Conservation (phyloP, 2,888 invertebrate species). For the Oscheius sp. region DNA sequence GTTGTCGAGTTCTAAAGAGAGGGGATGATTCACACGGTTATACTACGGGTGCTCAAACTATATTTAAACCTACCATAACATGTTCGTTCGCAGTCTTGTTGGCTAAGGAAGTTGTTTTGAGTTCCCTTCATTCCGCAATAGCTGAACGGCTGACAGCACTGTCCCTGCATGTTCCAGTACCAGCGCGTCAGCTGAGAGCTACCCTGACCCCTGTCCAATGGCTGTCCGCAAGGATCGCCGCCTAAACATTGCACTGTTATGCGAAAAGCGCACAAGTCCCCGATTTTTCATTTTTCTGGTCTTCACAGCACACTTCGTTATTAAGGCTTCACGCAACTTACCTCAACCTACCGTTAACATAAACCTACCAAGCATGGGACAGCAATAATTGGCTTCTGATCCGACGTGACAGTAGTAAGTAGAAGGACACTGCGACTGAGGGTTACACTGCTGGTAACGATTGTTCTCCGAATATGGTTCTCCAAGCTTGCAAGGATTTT, state of each 20-base stretch:
- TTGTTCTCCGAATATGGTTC: conserved; percentile 56
- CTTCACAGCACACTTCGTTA: conserved; percentile 32
- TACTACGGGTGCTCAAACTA: background rate
- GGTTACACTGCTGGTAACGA: conserved; percentile 53
- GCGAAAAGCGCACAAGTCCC: background rate
- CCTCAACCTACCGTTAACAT: conserved; percentile 25
- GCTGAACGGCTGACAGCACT: conserved; percentile 61
- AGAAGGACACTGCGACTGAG: conserved; percentile 58
- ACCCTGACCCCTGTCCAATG: conserved; percentile 67
- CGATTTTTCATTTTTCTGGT: conserved; percentile 14
- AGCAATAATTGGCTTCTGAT: conserved; percentile 62
- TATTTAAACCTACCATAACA: conserved; percentile 63
- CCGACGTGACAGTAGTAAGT: conserved; percentile 70
- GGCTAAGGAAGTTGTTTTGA: conserved; percentile 70
- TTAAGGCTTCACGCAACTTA: conserved; percentile 24
- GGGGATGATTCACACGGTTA: conserved; percentile 11
- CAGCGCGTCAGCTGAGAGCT: conserved; percentile 57
- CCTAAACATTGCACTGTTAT: conserved; percentile 49
- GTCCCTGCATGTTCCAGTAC: conserved; percentile 59
- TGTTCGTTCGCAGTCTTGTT: conserved; percentile 69
- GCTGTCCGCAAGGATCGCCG: conserved; percentile 71
- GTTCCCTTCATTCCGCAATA: conserved; percentile 71
- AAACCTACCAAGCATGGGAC: conserved; percentile 60
- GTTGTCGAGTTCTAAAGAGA: conserved; percentile 65
- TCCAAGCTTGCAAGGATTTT: conserved; percentile 67